Conservation (phyloP, 2,113 vertebrate species). For the Pseudopipra pipra region DNA sequence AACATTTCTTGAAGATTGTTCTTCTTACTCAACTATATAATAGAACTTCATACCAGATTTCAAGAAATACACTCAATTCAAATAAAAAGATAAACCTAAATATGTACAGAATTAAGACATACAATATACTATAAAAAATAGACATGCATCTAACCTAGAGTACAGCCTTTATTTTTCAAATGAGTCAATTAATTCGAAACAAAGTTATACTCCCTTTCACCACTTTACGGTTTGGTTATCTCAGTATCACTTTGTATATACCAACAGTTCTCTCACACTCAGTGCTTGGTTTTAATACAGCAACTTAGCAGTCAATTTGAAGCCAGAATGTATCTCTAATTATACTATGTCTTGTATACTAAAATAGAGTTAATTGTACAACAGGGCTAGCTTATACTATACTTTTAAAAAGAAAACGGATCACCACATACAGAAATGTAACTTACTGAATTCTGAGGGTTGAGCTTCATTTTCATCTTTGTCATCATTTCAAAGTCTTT, state of each 20-base stretch:
- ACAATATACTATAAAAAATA: not conserved
- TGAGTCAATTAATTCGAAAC: not conserved
- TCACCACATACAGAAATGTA: not conserved
- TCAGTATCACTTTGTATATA: not conserved
- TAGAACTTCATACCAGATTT: not conserved
- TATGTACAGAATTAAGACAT: not conserved
- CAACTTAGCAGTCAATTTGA: not conserved
- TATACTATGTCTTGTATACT: not conserved
- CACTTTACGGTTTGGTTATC: not conserved
- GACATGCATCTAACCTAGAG: not conserved
- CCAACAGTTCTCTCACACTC: not conserved
- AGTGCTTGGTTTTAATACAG: not conserved
- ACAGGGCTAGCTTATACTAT: not conserved
- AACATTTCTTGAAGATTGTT: not conserved
- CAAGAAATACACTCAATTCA: not conserved
- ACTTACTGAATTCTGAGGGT: conserved; percentile 87
- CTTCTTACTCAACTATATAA: not conserved
- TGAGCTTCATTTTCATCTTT: conserved; percentile 89
- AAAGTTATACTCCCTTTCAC: not conserved
- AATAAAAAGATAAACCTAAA: not conserved
- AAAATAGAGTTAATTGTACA: not conserved
- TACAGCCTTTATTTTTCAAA: not conserved
- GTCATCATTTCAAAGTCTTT: conserved; percentile 93
- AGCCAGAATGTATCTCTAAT: not conserved
- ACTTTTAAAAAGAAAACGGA: not conserved